Base-by-base conservation (phyloP, 2,113 vertebrate species). In the Pelobates fuscus region DNA sequence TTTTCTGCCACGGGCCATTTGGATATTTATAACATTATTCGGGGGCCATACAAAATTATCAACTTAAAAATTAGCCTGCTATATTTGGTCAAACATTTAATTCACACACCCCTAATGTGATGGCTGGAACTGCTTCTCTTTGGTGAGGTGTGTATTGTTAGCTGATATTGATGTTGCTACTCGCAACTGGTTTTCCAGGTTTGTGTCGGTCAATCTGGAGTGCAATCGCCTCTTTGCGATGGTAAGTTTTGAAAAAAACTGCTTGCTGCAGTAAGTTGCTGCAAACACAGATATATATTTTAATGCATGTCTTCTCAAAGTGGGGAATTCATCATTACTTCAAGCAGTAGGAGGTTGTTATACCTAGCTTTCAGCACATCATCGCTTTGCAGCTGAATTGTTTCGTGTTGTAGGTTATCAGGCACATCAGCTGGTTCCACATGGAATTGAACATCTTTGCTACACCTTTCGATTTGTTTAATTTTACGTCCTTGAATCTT, bases 311-410 rank as follows among this genome's bases (percentile, higher is more conserved):
- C 82, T 83, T 71, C 79, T 85, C 81, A 84, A 52, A 79, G 71
- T 67, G 52, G 67, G 81, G 78, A 84, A 80, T 73, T 80, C 73
- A 64, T 84, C 81, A 79, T 26, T 67, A 73, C 67, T 70, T 80
- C 80, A 66, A 74, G 76, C 84, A 84, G 79, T 73, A 67, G 75
- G 46, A 80, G 79, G 81, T 75, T 86, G 59, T 49, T 80, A 70
- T 82, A 82, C 72, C 77, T 84, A 81, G 81, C 77, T 67, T 75
- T 75, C 77, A 84, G 61, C 68, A 85, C 67, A 71, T 74, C 71
- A 32, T 84, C 78, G 37, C 81, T 86, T 85, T 87, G 79, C 81
- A 86, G 79, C 69, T 81, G 54, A 70, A 55, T 80, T 64, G 78
- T 66, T 82, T 81, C 71, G 60, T 70, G 81, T 79, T 84, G 80